Evolutionary conservation across 2,113 vertebrate genomes (phyloP), one percentile per base, ranked within the genome.

Genomic region (Trogon surrucura): DNA sequence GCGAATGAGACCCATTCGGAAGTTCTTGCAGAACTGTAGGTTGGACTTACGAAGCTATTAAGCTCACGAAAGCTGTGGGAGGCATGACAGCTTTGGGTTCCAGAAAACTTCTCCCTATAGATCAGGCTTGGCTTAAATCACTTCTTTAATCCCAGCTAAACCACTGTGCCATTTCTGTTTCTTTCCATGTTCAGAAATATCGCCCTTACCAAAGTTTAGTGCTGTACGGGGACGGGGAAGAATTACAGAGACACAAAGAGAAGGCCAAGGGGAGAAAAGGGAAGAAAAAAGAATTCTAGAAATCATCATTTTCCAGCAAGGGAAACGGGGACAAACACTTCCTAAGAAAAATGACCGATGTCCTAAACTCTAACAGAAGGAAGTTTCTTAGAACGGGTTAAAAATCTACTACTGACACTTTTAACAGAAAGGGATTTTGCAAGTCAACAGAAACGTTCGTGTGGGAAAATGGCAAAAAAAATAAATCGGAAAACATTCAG

Each of bases 371-470:
- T 36, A 36, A 36, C 36, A 36, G 36, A 36, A 93, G 20, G 57
- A 86, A 69, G 25, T 62, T 86, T 65, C 83, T 89, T 61, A 61
- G 83, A 89, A 88, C 0, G 80, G 82, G 95, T 96, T 97, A 96
- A 96, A 96, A 96, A 91, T 79, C 84, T 64, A 50, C 45, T 71
- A 61, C 38, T 71, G 73, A 71, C 32, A 84, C 25, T 91, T 89
- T 13, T 36, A 83, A 90, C 65, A 91, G 81, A 88, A 79, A 80
- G 92, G 13, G 75, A 93, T 79, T 94, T 96, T 95, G 77, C 73
- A 95, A 94, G 92, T 94, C 86, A 92, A 91, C 48, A 94, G 66
- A 93, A 96, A 91, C 32, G 60, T 65, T 80, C 6, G 4, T 81
- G 92, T 78, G 89, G 86, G 75, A 50, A 44, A 61, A 41, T 13